Evolutionary conservation across 2,113 vertebrate species (phyloP), one percentile per base, ranked within the genome.

Genomic region (Baryphthengus martii): DNA sequence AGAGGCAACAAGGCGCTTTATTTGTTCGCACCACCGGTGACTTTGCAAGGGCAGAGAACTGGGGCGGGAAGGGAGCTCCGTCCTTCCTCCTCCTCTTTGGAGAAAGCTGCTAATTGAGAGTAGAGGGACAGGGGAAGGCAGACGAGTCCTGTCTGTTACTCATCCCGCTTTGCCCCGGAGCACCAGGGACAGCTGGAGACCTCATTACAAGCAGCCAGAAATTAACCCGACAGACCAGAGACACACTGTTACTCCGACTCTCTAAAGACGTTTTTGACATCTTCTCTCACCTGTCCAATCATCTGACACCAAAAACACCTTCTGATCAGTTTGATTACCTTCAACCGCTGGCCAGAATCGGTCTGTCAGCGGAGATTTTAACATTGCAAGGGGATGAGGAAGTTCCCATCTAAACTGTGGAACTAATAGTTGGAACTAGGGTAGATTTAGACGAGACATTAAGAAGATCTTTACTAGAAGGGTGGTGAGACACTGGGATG

Each of bases 101-200:
- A 55, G 28, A 40, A 42, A 63, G 47, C 3, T 82, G 33, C 52
- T 33, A 6, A 1, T 13, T 65, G 25, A 55, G 45, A 2, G 17
- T 0, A 14, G 8, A 49, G 56, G 70, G 42, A 16, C 0, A 18
- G 23, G 55, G 13, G 17, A 33, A 42, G 25, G 59, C 28, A 61
- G 8, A 5, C 2, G 1, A 52, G 37, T 20, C 63, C 37, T 8
- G 2, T 24, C 53, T 39, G 2, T 2, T 4, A 31, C 39, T 10
- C 59, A n/a, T 4, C 37, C 61, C 24, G 2, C 29, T 47, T 17
- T 21, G 45, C 59, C 66, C 67, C 62, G 19, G 16, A 59, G 44
- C 86, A 47, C 66, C 39, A 6, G 37, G 49, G 49, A 53, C 44
- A 55, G 26, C 67, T 20, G 29, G 21, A 59, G 49, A 50, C 8